Base-by-base conservation (phyloP, 2,888 invertebrate genomes). In the Orchesella flavescens region DNA sequence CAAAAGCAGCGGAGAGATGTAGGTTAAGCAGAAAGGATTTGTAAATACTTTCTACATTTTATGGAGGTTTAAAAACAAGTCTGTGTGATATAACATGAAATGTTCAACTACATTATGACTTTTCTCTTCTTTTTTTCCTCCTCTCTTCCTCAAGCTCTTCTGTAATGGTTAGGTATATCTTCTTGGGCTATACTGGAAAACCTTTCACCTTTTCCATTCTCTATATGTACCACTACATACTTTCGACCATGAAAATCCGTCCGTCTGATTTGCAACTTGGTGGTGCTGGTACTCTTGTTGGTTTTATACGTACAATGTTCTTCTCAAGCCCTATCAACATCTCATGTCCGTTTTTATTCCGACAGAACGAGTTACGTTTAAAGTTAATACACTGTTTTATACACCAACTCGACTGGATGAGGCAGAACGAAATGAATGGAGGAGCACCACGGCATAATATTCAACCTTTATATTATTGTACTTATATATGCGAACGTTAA, bases 161-260 rank as follows among this genome's bases (percentile, higher is more conserved):
- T 34, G n/a, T 24, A 69, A 55, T 69, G 24, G 19, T 55, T 34
- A 55, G 15, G 55, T 69, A 53, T 49, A 5, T 34, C 34, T 23
- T 34, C 34, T 23, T 53, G 53, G 23, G 13, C 19, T 71, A 19
- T 57, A 19, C 19, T 19, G 10, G 63, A 15, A 65, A 77, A 77
- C 77, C 77, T 77, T 77, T 77, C 77, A 77, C 77, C 77, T 69
- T 77, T 69, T 17, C 69, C 24, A 46, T 23, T 75, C 17, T 75
- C 34, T 24, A 63, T 63, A 53, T 46, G 17, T 19, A 13, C 13
- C 43, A 43, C 9, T 21, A 9, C 46, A 21, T 7, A 1, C 19
- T 63, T 44, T 10, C 23, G 44, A n/a, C 1, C 44, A 21, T 19
- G 61, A 59, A 73, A 73, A 34, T 61, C 59, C 59, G 21, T 57